Evolutionary conservation across 2,888 invertebrate species (phyloP).

Genomic region (Plagodis dolabraria): DNA sequence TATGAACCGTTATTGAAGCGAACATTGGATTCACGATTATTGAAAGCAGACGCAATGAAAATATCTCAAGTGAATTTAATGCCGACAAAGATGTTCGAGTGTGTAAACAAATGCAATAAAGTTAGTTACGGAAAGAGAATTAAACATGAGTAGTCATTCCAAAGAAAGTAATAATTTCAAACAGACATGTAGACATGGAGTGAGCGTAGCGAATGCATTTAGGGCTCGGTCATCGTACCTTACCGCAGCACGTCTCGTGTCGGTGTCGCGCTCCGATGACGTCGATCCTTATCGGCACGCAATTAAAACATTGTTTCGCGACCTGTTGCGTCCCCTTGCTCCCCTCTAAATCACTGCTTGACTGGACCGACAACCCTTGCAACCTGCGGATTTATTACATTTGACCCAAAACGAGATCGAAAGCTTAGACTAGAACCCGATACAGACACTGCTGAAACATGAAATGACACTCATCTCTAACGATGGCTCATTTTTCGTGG

Average conservation of each 20-base stretch:
- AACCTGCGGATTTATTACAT: conserved; percentile 54
- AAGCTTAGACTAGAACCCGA: conserved; percentile 25
- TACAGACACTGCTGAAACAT: conserved; percentile 8
- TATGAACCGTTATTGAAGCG: conserved; percentile 17
- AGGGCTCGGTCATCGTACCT: conserved; percentile 77
- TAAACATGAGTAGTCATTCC: conserved; percentile 30
- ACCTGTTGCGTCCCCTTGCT: conserved; percentile 77
- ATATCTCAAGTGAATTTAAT: conserved; percentile 8
- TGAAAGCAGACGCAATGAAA: neutral
- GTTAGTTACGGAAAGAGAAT: conserved; percentile 6
- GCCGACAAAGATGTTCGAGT: neutral
- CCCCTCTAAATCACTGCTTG: conserved; percentile 51
- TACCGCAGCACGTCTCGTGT: conserved; percentile 48
- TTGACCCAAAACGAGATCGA: conserved; percentile 44
- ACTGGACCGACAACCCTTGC: conserved; percentile 55
- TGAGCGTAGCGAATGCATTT: conserved; percentile 63
- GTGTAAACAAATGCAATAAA: conserved; percentile 8
- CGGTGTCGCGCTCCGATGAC: conserved; percentile 76
- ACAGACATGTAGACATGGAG: conserved; percentile 33
- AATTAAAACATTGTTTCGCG: conserved; percentile 82
- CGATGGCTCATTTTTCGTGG: conserved; percentile 10
- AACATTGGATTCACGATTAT: conserved; percentile 4
- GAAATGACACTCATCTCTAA: conserved; percentile 3
- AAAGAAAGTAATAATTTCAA: conserved; percentile 28
- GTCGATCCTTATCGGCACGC: conserved; percentile 78